Percentiles rank a stretch among this genome's conserved stretches.
These are phyloP conservation scores for Xenopus petersii DNA, from an alignment of 2,797 vertebrate genomes.

Conservation along the genomic window DNA sequence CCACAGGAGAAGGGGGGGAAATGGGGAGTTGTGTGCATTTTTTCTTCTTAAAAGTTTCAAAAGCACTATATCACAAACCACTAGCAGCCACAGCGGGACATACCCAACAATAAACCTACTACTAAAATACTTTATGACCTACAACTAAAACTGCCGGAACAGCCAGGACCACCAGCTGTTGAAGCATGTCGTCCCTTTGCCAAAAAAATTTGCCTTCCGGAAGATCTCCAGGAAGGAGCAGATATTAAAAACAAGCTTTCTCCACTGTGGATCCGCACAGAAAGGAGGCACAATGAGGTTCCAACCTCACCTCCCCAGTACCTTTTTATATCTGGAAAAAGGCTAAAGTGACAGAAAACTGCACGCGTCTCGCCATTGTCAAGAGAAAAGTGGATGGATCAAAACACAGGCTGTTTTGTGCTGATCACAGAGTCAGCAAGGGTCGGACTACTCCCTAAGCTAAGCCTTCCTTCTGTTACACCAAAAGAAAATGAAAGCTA, in stretches of 20 bases:
- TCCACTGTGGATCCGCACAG: constrained; percentile 23
- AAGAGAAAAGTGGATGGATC: constrained; percentile 8
- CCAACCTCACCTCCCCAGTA: constrained; percentile 43
- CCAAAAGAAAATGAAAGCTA: constrained; percentile 33
- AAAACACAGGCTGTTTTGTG: constrained; percentile 2
- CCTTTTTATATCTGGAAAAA: constrained; percentile 3
- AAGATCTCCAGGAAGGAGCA: constrained; percentile 1
- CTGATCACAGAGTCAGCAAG: constrained; percentile 21
- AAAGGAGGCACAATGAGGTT: constrained; percentile 9
- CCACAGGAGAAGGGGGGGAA: background rate
- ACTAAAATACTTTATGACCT: constrained; percentile 47
- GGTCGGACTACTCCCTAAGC: constrained; percentile 16
- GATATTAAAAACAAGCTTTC: constrained; percentile 37
- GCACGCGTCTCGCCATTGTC: background rate
- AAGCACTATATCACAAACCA: constrained; percentile 39
- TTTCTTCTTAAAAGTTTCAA: constrained; percentile 15
- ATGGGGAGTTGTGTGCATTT: constrained; percentile 51
- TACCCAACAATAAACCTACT: constrained; percentile 51
- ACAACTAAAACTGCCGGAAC: constrained; percentile 22
- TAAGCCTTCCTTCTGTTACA: constrained; percentile 21
- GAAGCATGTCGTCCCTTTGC: constrained; percentile 22
- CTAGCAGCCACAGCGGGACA: constrained; percentile 44
- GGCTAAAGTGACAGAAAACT: constrained; percentile 31
- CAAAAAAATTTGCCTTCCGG: constrained; percentile 47
- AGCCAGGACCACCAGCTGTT: constrained; percentile 18